Evolutionary conservation across 2,888 invertebrate genomes (phyloP).

Genomic region (Bellardia pandia): DNA sequence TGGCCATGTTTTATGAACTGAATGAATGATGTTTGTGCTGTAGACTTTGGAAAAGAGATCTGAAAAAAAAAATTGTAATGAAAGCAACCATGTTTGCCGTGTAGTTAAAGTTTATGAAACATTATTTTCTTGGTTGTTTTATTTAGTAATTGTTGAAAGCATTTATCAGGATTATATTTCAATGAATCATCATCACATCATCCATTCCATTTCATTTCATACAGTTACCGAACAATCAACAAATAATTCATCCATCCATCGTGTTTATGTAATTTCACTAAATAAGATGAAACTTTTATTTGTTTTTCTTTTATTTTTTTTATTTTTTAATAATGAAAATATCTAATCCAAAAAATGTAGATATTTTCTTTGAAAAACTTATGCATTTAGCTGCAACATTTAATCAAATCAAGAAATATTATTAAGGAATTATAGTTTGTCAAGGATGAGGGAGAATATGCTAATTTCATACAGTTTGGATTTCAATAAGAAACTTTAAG

Average conservation of each 20-base stretch:
- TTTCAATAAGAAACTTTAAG: no score
- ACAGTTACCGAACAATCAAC: background rate
- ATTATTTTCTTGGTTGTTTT: constrained; percentile 54
- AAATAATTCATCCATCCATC: background rate
- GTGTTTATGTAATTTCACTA: constrained; percentile 39
- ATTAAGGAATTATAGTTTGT: no score
- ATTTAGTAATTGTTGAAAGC: constrained; percentile 75
- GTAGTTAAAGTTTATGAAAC: constrained; percentile 47
- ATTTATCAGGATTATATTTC: constrained; percentile 82
- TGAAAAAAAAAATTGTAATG: background rate
- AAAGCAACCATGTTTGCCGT: background rate
- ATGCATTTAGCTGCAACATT: constrained; percentile 13
- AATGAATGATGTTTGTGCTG: constrained; percentile 19
- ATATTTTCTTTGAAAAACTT: constrained; percentile 37
- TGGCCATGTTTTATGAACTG: constrained; percentile 71
- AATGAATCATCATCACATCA: constrained; percentile 79
- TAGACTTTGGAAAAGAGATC: background rate
- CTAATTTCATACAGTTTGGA: no score
- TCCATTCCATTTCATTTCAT: constrained; percentile 7
- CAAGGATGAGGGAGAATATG: no score
- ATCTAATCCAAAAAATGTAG: constrained; percentile 34
- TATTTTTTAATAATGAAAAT: constrained; percentile 24
- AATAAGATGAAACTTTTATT: constrained; percentile 15
- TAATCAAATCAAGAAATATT: background rate
- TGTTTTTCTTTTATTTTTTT: background rate